Conservation (phyloP, 2,797 vertebrate species). For the Clarias laeviceps region DNA sequence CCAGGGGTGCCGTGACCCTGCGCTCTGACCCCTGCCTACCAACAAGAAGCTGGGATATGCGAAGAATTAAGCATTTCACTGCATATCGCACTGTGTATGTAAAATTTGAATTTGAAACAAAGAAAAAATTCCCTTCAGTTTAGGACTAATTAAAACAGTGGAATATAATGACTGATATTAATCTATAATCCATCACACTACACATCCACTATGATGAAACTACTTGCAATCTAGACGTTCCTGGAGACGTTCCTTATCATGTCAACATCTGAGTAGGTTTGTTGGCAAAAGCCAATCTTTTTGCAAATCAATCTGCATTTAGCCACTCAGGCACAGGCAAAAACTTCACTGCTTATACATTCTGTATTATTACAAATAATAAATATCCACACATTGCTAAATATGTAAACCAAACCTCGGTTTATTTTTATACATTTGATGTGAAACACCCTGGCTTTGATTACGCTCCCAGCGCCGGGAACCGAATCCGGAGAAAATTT, state of each 20-base stretch:
- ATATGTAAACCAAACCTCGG: not conserved
- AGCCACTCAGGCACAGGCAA: not conserved
- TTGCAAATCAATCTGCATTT: not conserved
- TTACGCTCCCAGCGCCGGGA: not conserved
- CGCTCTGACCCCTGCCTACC: too few species aligned
- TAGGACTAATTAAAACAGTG: not conserved
- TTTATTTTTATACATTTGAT: not conserved
- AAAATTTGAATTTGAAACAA: too few species aligned
- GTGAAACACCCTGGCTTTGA: not conserved
- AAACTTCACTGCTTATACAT: too few species aligned
- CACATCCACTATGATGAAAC: not conserved
- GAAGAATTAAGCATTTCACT: too few species aligned
- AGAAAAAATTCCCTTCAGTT: not conserved
- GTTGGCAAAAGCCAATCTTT: not conserved
- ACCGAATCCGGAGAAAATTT: constrained; percentile 5
- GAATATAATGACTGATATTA: not conserved
- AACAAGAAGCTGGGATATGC: too few species aligned
- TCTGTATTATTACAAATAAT: not conserved
- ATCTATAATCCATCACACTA: not conserved
- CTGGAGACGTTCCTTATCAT: not conserved
- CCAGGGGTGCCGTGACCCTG: too few species aligned
- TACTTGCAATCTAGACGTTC: not conserved
- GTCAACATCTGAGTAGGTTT: not conserved
- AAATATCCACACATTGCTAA: not conserved
- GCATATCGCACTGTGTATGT: too few species aligned